These are phyloP conservation scores for Falcunculus frontatus DNA, from an alignment of 2,113 vertebrate species.

Conservation along the genomic window DNA sequence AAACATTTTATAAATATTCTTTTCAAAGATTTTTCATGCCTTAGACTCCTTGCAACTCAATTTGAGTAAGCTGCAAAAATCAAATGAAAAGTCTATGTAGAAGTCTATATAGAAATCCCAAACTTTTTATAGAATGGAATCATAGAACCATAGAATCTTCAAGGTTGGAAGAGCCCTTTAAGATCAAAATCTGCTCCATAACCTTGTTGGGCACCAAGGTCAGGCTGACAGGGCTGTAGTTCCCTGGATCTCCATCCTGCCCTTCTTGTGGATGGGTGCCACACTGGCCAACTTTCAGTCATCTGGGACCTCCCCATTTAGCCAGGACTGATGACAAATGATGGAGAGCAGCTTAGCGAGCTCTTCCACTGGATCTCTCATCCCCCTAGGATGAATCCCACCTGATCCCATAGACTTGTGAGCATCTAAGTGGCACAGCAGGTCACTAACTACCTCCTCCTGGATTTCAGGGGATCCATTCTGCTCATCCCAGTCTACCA, in stretches of 20 bases:
- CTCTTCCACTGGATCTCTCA: background rate
- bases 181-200: background rate
- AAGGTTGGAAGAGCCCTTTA: background rate
- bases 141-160: too few relatives aligned
- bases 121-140: background rate
- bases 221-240: background rate
- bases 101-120: background rate
- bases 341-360: rapidly evolving
- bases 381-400: background rate
- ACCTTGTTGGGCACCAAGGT: rapidly evolving
- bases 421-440: background rate
- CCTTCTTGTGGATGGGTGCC: background rate
- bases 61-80: background rate
- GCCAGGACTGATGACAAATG: background rate
- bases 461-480: background rate
- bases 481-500: background rate
- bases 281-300: background rate
- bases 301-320: too few relatives aligned
- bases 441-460: too few relatives aligned
- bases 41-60: background rate
- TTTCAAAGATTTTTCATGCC: background rate
- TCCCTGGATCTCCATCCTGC: background rate
- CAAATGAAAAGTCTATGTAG: background rate
- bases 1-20: background rate
- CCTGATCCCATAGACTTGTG: background rate